Conservation (phyloP, 2,113 vertebrate genomes). For the Propithecus coquereli region DNA sequence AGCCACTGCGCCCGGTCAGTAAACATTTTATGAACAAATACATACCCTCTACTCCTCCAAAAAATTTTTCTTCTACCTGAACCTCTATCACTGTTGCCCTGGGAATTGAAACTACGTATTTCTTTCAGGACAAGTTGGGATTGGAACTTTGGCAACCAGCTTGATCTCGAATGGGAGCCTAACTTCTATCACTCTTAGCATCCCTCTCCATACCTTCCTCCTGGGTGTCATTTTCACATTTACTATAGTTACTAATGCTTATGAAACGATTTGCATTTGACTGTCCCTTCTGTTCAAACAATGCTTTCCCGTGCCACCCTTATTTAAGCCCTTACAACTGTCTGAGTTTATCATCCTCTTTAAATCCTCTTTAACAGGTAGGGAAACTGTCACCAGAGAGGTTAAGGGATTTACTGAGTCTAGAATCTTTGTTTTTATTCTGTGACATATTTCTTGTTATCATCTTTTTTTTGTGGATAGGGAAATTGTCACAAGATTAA, state of each 20-base stretch:
- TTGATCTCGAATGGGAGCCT: neutral
- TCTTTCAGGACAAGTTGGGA: neutral
- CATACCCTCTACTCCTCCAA: neutral
- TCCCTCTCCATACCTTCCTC: neutral
- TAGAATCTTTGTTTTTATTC: slow-evolving; percentile 36
- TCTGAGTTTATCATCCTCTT: slow-evolving; percentile 26
- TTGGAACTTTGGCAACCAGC: neutral
- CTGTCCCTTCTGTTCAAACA: neutral
- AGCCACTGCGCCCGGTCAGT: too few species aligned
- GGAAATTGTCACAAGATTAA: slow-evolving; percentile 45
- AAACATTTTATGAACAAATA: neutral
- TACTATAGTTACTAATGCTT: neutral
- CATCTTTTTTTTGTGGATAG: slow-evolving; percentile 35
- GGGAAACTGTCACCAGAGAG: slow-evolving; percentile 17
- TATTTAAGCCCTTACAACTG: neutral
- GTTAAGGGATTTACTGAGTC: slow-evolving; percentile 26
- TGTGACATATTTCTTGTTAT: slow-evolving; percentile 29
- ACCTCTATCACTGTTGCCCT: neutral
- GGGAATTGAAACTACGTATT: neutral
- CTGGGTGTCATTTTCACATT: neutral
- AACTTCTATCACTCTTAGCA: neutral
- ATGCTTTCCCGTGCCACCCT: neutral
- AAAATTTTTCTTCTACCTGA: neutral
- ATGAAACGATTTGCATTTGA: neutral
- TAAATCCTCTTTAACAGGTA: slow-evolving; percentile 30